Conservation (phyloP, 2,797 vertebrate genomes). For the Hydrophis major region DNA sequence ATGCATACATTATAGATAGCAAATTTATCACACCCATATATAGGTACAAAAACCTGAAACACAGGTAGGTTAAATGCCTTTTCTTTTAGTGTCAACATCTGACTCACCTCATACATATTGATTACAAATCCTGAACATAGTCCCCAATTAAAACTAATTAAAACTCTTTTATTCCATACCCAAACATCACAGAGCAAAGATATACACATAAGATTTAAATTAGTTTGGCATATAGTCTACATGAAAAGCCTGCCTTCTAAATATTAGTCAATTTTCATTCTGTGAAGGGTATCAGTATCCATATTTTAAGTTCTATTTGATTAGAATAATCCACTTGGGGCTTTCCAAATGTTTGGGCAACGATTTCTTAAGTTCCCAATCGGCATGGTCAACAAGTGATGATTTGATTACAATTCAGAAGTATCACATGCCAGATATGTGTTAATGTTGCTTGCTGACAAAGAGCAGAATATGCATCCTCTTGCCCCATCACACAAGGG, state of each 20-base stretch:
- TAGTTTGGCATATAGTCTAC: background rate
- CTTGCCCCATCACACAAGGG: background rate
- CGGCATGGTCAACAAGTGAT: background rate
- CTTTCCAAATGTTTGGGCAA: background rate
- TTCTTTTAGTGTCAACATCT: background rate
- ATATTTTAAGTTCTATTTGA: background rate
- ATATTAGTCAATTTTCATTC: background rate
- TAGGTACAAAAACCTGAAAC: background rate
- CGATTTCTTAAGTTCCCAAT: background rate
- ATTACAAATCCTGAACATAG: background rate
- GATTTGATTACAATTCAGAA: background rate
- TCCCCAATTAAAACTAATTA: background rate
- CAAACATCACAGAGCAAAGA: background rate
- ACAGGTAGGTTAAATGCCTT: background rate
- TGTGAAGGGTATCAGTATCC: background rate
- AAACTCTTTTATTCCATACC: background rate
- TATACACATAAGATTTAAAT: background rate
- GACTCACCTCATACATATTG: background rate
- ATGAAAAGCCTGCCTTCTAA: background rate
- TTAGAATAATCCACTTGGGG: background rate
- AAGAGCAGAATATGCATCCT: background rate
- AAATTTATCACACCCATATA: background rate
- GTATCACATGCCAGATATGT: background rate
- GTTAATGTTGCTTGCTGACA: background rate
- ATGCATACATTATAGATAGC: background rate